phyloP scores from a whole-genome alignment of 1,140 invertebrate genomes.

The Pseudomyrmex cubaensis region DNA sequence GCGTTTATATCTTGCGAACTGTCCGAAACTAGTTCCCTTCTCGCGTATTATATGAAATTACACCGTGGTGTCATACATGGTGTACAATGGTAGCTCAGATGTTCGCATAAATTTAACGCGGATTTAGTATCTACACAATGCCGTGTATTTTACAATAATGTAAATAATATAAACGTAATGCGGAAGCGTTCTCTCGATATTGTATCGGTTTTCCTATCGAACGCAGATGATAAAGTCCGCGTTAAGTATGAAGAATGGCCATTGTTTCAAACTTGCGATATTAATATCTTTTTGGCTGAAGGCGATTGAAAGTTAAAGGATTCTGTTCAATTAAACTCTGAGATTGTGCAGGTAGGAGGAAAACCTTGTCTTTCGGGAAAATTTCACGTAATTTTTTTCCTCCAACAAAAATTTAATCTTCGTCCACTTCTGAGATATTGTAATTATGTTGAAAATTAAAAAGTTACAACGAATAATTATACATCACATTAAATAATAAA shows the following conservation, averaged over 20 bases:
- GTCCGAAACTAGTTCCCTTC: not conserved
- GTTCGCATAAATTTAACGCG: conserved; percentile 4
- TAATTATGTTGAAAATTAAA: conserved; percentile 20
- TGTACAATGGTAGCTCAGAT: not conserved
- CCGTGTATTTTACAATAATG: conserved; percentile 26
- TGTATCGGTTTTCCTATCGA: conserved; percentile 24
- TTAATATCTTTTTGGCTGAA: conserved; percentile 41
- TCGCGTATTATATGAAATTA: not conserved
- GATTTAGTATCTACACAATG: conserved; percentile 3
- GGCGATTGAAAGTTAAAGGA: conserved; percentile 43
- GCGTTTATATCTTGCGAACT: not conserved
- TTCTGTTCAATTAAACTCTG: conserved; percentile 36
- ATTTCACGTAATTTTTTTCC: conserved; percentile 1
- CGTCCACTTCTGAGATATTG: not conserved
- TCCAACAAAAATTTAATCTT: conserved; percentile 12
- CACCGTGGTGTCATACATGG: not conserved
- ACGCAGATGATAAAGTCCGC: conserved; percentile 21
- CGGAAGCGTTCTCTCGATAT: not conserved
- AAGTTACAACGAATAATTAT: not conserved
- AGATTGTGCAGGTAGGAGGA: conserved; percentile 8
- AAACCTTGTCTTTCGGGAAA: conserved; percentile 7
- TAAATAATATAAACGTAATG: conserved; percentile 33
- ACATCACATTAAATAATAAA: not conserved
- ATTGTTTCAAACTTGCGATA: conserved; percentile 50
- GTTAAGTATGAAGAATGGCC: conserved; percentile 44